These are phyloP conservation scores for Nasonia vitripennis DNA, from an alignment of 1,140 invertebrate genomes.

Conservation along the genomic window DNA sequence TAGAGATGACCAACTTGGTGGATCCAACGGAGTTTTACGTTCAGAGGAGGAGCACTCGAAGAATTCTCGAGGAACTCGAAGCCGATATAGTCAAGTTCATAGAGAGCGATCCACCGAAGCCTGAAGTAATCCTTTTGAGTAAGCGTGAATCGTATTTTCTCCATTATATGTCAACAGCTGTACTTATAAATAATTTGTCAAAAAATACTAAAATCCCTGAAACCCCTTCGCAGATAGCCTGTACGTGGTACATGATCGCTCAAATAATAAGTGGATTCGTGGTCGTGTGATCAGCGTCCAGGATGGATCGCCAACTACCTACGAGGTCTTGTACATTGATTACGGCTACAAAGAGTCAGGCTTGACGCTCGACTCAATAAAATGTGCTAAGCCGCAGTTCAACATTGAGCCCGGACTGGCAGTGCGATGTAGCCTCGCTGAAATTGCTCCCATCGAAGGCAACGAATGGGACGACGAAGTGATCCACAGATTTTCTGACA, in stretches of 20 bases:
- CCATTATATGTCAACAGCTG: background rate
- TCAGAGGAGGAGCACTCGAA: conserved; percentile 75
- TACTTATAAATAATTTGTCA: background rate
- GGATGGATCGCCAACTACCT: conserved; percentile 13
- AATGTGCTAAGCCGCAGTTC: conserved; percentile 58
- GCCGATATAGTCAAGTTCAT: conserved; percentile 1
- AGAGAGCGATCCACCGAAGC: background rate
- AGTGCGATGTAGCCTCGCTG: conserved; percentile 71
- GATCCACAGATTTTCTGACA: background rate
- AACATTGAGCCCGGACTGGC: conserved; percentile 63
- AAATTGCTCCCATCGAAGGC: conserved; percentile 68
- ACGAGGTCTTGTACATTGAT: conserved; percentile 61
- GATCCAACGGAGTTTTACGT: conserved; percentile 82
- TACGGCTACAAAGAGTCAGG: conserved; percentile 58
- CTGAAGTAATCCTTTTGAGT: conserved; percentile 11
- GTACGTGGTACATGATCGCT: conserved; percentile 68
- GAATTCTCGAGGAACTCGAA: conserved; percentile 71
- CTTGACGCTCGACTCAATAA: conserved; percentile 55
- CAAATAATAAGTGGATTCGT: conserved; percentile 59
- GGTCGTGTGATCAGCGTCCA: conserved; percentile 52
- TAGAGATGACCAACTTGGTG: conserved; percentile 79
- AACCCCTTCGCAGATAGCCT: conserved; percentile 66
- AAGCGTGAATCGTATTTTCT: conserved; percentile 6
- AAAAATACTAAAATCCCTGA: background rate
- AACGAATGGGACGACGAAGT: conserved; percentile 65